Base-by-base conservation (phyloP, 2,888 invertebrate genomes). In the Tipula helvola region DNA sequence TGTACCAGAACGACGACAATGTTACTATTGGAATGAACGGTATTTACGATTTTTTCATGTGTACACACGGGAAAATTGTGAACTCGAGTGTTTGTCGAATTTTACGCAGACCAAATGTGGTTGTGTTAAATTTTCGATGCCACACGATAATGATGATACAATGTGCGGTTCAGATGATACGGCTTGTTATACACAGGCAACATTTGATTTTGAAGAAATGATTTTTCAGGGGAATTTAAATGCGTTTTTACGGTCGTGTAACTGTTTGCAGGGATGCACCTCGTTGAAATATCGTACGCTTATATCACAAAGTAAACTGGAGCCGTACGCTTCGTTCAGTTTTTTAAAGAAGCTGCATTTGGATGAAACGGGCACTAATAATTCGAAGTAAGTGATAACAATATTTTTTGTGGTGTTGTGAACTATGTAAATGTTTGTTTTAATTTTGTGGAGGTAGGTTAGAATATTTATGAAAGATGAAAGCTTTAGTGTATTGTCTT, bases 1-100 rank as follows among this genome's bases (percentile, higher is more conserved):
- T 88, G 93, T 93, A 87, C 94, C 95, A 0, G 36, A 39, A 0
- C 36, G 93, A 87, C 92, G 94, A 44, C 93, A 93, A 89, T 95
- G 95, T 89, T 94, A 92, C 90, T 95, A 94, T 89, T 93, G 93
- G 85, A 90, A 90, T 83, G 95, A 95, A 89, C 92, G 94, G 39
- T 91, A 93, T 88, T 91, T 95, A 83, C 90, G 91, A 42, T 94
- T 92, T 89, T 95, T 93, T 89, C 93, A 93, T 90, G 93, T 93
- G 39, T 95, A 95, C 90, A 95, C 95, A 0, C 95, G 95, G 89
- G 93, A 93, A 84, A 95, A 95, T 90, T 95, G 95, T 89, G 94
- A 95, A 89, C 92, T 95, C 89, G 95, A 95, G 90, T 95, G 95
- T 88, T 90, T 95, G 84, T 92, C 95, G 1, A 95, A 95, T 91